Percentiles rank a stretch among this genome's conserved stretches.
phyloP scores from a whole-genome alignment of 2,113 vertebrate genomes.

The Ammodytes dubius region DNA sequence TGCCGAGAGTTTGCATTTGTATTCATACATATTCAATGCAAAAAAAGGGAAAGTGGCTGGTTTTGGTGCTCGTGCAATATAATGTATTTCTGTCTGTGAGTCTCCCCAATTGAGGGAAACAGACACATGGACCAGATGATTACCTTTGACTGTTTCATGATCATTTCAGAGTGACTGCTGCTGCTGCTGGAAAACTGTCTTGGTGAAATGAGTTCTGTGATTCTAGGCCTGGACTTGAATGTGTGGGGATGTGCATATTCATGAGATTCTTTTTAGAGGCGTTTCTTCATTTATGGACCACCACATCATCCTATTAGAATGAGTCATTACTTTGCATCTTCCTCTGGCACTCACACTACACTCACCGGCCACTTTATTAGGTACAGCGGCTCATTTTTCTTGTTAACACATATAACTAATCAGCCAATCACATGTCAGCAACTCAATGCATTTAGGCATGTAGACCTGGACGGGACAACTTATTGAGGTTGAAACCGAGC shows the following conservation, averaged over 20 bases:
- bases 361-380: background rate
- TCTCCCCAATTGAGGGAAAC: constrained; percentile 25
- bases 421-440: too few relatives aligned
- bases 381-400: too few relatives aligned
- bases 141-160: constrained; percentile 40
- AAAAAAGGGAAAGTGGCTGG: constrained; percentile 1
- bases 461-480: too few relatives aligned
- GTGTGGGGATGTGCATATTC: constrained; percentile 5
- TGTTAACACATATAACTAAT: too few relatives aligned
- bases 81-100: constrained; percentile 28
- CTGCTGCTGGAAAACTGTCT: constrained; percentile 18
- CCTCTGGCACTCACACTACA: background rate
- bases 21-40: constrained; percentile 70
- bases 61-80: constrained; percentile 10
- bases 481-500: too few relatives aligned
- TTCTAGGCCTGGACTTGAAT: constrained; percentile 8
- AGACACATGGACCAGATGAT: constrained; percentile 53
- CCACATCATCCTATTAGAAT: background rate
- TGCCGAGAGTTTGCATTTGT: constrained; percentile 64
- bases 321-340: constrained; percentile 6
- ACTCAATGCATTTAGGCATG: too few relatives aligned
- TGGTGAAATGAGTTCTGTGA: constrained; percentile 13
- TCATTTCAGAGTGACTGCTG: constrained; percentile 28
- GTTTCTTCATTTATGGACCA: constrained; percentile 6
- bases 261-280: background rate